These are phyloP conservation scores for Hoplias malabaricus DNA, from an alignment of 2,113 vertebrate genomes.

Conservation along the genomic window DNA sequence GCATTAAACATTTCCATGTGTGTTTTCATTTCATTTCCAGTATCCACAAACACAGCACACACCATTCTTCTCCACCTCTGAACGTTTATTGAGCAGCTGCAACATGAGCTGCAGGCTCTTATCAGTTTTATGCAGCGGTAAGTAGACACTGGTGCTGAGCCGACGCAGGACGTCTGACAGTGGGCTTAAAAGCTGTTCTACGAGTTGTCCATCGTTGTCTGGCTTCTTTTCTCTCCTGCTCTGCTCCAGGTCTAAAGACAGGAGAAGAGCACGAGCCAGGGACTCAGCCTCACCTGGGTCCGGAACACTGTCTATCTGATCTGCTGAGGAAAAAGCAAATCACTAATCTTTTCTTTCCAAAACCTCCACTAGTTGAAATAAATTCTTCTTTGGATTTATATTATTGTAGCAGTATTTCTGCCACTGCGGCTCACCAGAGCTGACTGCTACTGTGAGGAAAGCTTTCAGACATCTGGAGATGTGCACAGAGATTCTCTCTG, in stretches of 20 bases:
- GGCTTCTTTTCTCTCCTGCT: conserved; percentile 20
- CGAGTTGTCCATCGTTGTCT: conserved; percentile 57
- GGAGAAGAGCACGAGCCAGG: conserved; percentile 80
- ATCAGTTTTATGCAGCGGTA: conserved; percentile 84
- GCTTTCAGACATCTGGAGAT: conserved; percentile 62
- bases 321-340: conserved; percentile 50
- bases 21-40: neutral
- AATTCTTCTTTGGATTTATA: too few relatives aligned
- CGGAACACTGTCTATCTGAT: conserved; percentile 74
- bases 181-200: conserved; percentile 81
- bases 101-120: conserved; percentile 88
- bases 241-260: conserved; percentile 66
- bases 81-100: conserved; percentile 61
- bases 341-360: too few relatives aligned
- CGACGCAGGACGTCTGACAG: conserved; percentile 84
- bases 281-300: conserved; percentile 83
- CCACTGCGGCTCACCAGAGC: conserved; percentile 61
- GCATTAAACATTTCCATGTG: neutral
- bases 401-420: neutral
- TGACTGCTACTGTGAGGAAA: conserved; percentile 74
- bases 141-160: conserved; percentile 85
- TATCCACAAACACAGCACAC: conserved; percentile 27
- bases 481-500: conserved; percentile 48
- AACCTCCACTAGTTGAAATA: too few relatives aligned
- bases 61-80: conserved; percentile 47